Percentiles rank a stretch among this genome's conserved stretches.
Conservation (phyloP, 2,888 invertebrate genomes). For the Harpagoxenus sublaevis region DNA sequence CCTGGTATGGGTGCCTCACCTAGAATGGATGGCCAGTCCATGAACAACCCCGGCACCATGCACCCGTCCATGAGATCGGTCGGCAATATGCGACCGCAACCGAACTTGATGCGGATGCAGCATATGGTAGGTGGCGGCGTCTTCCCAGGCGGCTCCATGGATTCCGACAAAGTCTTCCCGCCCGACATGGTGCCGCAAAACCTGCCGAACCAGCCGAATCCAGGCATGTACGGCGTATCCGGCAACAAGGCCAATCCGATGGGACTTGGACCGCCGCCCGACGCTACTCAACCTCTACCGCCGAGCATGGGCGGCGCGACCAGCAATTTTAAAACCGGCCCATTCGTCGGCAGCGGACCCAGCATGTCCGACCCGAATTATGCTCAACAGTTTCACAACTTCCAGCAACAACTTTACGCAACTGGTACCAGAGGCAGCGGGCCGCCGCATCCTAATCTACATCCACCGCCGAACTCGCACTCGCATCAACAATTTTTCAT, state of each 20-base stretch:
- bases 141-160: constrained; percentile 85
- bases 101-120: constrained; percentile 85
- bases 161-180: constrained; percentile 85
- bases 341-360: constrained; percentile 93
- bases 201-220: constrained; percentile 84
- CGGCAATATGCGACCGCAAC: constrained; percentile 85
- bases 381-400: constrained; percentile 98
- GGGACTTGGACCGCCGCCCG: constrained; percentile 87
- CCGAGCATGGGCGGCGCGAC: constrained; percentile 91
- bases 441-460: constrained; percentile 84
- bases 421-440: constrained; percentile 91
- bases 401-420: constrained; percentile 97
- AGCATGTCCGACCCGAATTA: constrained; percentile 96
- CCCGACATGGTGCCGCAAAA: constrained; percentile 83
- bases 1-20: constrained; percentile 82
- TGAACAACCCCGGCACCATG: constrained; percentile 84
- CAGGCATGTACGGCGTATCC: constrained; percentile 88
- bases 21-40: constrained; percentile 86
- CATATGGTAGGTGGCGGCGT: constrained; percentile 85
- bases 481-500: constrained; percentile 86
- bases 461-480: constrained; percentile 84
- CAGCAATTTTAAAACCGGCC: constrained; percentile 90
- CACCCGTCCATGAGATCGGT: constrained; percentile 86
- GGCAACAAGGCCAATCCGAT: constrained; percentile 88
- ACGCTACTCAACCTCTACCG: constrained; percentile 91